Evolutionary conservation across 2,113 vertebrate genomes (phyloP).

Genomic region (Gallinago jamesoni): DNA sequence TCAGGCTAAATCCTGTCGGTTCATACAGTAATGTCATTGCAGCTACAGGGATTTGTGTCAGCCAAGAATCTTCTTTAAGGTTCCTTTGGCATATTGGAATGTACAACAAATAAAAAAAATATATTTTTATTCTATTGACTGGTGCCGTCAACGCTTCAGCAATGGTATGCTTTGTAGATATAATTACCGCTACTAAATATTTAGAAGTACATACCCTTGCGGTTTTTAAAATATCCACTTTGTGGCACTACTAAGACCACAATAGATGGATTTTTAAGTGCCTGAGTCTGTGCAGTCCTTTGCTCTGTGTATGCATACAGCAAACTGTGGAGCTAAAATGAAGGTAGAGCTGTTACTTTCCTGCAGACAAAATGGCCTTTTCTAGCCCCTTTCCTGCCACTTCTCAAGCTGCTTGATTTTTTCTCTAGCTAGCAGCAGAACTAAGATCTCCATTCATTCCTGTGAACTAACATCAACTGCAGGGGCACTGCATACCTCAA

Average conservation of each 20-base stretch:
- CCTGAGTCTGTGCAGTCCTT: not conserved
- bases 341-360: not conserved
- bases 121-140: not conserved
- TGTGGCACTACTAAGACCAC: constrained; percentile 15
- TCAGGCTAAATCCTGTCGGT: constrained; percentile 16
- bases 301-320: not conserved
- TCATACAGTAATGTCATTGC: not conserved
- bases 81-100: constrained; percentile 1
- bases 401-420: not conserved
- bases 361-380: not conserved
- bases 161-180: constrained; percentile 39
- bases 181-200: constrained; percentile 24
- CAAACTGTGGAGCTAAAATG: not conserved
- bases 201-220: not conserved
- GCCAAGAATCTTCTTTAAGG: not conserved
- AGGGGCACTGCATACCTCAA: not conserved
- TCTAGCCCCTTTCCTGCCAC: not conserved
- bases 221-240: constrained; percentile 24
- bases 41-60: constrained; percentile 29
- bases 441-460: not conserved
- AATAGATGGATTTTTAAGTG: constrained; percentile 35
- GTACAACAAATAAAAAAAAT: not conserved
- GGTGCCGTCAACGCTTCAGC: not conserved
- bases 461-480: not conserved
- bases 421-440: not conserved